Evolutionary conservation across 2,797 vertebrate genomes (phyloP), one percentile per base, ranked within the genome.

Genomic region (Pempheris klunzingeri): DNA sequence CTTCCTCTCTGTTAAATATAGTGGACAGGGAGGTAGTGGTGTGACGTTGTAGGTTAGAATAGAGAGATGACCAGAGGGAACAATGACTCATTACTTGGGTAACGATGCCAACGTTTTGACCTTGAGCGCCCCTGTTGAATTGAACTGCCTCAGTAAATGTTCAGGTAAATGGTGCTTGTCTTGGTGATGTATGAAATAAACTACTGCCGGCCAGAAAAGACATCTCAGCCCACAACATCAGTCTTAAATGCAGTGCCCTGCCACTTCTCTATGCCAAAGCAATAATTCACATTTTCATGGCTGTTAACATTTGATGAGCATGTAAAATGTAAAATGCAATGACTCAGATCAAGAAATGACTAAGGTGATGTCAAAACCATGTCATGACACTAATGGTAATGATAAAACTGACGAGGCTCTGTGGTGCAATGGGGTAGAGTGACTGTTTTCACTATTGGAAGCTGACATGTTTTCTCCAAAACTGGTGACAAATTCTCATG

Each of bases 141-240:
- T 81, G 88, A 85, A 83, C 80, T 70, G 86, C 88, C 90, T 89
- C 87, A 69, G 89, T 92, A 92, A 92, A 90, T 87, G 88, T 90
- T 88, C 90, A 92, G 90, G 91, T 92, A 92, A 94, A 94, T 92
- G 92, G 89, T 68, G 83, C 90, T 90, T 93, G 88, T 90, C 90
- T 86, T 36, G 26, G 78, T 89, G 87, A 92, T 89, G 84, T 88
- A 90, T 88, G 91, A 88, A 92, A 91, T 86, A 89, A 91, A 92
- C 90, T 81, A 81, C 83, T 83, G 71, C 82, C 8, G 75, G 68
- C 46, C 82, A 78, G 88, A 86, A 84, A 90, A 91, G 90, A 90
- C 89, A 85, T 85, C 83, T 85, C 59, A 0, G 78, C 88, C 81
- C 87, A 82, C 90, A 74, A 74, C 88, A 87, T 92, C 90, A 83